These are phyloP conservation scores for Muntiacus reevesi DNA, from an alignment of 2,113 vertebrate species.

Conservation along the genomic window DNA sequence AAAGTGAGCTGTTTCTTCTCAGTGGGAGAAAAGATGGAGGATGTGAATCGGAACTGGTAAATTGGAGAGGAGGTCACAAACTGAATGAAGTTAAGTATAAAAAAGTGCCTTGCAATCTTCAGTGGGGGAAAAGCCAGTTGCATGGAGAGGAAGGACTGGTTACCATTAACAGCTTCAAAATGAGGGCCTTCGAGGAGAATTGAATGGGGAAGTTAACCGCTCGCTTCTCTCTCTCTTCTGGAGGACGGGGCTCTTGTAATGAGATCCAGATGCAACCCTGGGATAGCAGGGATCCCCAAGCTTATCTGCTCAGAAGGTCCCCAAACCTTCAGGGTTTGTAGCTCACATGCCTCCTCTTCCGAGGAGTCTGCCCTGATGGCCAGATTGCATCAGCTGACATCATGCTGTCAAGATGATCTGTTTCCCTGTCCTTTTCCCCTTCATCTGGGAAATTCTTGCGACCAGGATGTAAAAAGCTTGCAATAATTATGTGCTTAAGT, in stretches of 20 bases:
- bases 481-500: not conserved
- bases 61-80: constrained; percentile 48
- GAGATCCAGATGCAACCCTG: constrained; percentile 41
- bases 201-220: not conserved
- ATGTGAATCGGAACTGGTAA: constrained; percentile 44
- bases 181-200: constrained; percentile 41
- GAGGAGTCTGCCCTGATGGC: not conserved
- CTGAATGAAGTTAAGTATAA: constrained; percentile 34
- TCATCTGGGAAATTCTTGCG: constrained; percentile 1
- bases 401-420: not conserved
- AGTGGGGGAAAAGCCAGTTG: constrained; percentile 48
- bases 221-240: constrained; percentile 6
- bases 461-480: not conserved
- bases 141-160: constrained; percentile 47
- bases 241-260: constrained; percentile 3
- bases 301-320: not conserved
- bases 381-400: not conserved
- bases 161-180: constrained; percentile 63
- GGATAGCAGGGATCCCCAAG: not conserved
- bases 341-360: not conserved
- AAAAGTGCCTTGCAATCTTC: constrained; percentile 22
- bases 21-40: constrained; percentile 45
- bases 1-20: constrained; percentile 52
- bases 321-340: not conserved
- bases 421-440: not conserved